Percentiles rank a stretch among this genome's conserved stretches.
These are phyloP conservation scores for Odobenus rosmarus DNA, from an alignment of 2,113 vertebrate genomes.

Conservation along the genomic window DNA sequence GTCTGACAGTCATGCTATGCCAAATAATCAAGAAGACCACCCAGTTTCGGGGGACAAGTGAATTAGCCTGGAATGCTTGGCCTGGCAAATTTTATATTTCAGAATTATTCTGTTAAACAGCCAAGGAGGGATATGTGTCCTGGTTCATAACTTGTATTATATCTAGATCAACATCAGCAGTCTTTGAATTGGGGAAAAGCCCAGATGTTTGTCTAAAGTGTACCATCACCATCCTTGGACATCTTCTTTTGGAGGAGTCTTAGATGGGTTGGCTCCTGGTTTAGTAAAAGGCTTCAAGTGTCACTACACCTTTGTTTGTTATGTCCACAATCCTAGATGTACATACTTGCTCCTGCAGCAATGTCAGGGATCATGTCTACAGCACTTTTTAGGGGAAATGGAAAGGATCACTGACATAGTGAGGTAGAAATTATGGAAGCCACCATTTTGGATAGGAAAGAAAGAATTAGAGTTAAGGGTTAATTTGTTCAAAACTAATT, in stretches of 20 bases:
- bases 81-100: neutral
- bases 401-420: neutral
- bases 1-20: neutral
- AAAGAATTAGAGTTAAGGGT: neutral
- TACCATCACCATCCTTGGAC: neutral
- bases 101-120: neutral
- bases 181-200: neutral
- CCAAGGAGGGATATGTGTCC: neutral
- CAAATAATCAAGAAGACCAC: neutral
- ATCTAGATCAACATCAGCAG: neutral
- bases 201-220: neutral
- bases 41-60: neutral
- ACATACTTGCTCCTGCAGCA: neutral
- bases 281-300: neutral
- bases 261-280: neutral
- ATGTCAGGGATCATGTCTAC: neutral
- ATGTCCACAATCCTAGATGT: neutral
- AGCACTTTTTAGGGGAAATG: neutral
- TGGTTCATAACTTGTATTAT: neutral
- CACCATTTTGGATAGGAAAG: neutral
- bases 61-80: neutral
- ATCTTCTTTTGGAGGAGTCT: neutral
- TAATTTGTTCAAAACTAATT: neutral
- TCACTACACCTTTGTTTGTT: neutral
- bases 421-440: neutral